Percentiles rank a stretch among this genome's conserved stretches.
Conservation (phyloP, 2,113 vertebrate genomes). For the Gymnarchus niloticus region DNA sequence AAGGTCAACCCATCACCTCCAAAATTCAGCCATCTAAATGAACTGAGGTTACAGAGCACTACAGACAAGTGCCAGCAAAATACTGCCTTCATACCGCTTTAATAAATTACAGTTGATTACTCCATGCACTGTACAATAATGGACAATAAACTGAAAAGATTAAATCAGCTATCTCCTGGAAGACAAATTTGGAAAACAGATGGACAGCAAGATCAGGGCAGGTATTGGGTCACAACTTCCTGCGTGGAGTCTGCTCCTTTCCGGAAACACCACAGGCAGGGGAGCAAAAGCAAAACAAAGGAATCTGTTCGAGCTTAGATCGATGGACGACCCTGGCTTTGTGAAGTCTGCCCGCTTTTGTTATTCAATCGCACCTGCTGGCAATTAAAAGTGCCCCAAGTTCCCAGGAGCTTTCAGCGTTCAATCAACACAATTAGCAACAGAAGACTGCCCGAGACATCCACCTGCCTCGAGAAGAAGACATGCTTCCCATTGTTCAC, state of each 20-base stretch:
- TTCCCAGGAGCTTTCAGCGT: background rate
- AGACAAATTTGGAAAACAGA: background rate
- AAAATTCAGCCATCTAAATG: background rate
- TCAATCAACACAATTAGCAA: constrained; percentile 10
- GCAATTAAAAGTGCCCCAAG: background rate
- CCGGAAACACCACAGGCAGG: background rate
- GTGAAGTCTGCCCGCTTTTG: background rate
- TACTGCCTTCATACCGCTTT: background rate
- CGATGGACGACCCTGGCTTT: background rate
- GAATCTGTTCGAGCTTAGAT: background rate
- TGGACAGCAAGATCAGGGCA: background rate
- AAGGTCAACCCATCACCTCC: too few species aligned
- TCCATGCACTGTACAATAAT: background rate
- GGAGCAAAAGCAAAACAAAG: background rate
- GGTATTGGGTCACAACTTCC: too few species aligned
- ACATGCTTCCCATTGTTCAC: background rate
- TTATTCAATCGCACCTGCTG: background rate
- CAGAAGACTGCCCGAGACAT: background rate
- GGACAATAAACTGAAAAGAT: background rate
- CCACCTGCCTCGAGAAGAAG: background rate
- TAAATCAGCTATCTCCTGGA: background rate
- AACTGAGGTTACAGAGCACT: background rate
- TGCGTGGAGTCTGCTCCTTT: background rate
- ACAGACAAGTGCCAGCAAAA: background rate
- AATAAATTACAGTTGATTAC: background rate